These are phyloP conservation scores for Ciconia maguari DNA, from an alignment of 2,113 vertebrate species.

Conservation along the genomic window DNA sequence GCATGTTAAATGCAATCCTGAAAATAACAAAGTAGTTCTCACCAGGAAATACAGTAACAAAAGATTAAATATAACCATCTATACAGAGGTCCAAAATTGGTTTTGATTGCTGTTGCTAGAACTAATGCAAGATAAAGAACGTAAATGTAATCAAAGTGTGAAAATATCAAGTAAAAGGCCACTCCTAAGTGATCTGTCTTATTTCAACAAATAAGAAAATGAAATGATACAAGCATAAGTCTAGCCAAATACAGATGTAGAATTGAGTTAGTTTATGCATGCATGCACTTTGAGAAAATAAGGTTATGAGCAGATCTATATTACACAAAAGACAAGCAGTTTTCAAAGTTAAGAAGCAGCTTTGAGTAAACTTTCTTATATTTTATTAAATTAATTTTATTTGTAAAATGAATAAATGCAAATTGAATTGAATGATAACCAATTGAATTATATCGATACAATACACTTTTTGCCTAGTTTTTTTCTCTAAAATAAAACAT, in stretches of 20 bases:
- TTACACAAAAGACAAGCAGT: neutral
- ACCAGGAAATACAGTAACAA: neutral
- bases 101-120: neutral
- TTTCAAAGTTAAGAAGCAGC: neutral
- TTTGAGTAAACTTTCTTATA: neutral
- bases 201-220: neutral
- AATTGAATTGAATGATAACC: neutral
- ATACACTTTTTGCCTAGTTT: neutral
- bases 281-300: neutral
- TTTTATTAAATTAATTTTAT: neutral
- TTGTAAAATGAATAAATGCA: neutral
- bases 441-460: neutral
- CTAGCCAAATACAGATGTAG: neutral
- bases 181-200: neutral
- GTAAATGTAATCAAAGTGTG: neutral
- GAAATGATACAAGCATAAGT: neutral
- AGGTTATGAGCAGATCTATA: neutral
- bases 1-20: neutral
- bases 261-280: neutral
- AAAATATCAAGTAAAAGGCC: neutral
- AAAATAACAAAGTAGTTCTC: neutral
- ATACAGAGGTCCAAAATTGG: neutral
- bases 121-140: neutral
- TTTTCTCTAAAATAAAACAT: neutral
- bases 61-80: neutral